These are phyloP conservation scores for Drosophila eugracilis DNA, from an alignment of 1,140 invertebrate species.

Conservation along the genomic window DNA sequence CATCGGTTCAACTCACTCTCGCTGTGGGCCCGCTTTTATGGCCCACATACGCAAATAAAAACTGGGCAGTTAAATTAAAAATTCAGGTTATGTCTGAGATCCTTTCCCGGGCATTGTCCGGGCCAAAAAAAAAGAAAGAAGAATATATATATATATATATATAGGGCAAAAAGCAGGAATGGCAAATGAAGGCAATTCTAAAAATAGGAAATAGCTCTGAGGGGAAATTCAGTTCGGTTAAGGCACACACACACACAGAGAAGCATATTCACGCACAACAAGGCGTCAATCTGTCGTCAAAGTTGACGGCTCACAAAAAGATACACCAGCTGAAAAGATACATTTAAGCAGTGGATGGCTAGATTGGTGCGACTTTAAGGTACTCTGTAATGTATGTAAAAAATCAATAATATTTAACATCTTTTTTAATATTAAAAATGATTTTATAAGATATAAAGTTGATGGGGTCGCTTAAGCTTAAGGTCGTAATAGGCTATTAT, in stretches of 20 bases:
- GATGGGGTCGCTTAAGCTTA: too few relatives aligned
- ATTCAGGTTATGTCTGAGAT: conserved; percentile 42
- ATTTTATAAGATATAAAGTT: too few relatives aligned
- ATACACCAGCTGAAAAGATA: conserved; percentile 16
- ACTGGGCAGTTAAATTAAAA: conserved; percentile 70
- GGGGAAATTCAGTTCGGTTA: conserved; percentile 33
- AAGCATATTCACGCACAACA: conserved; percentile 10
- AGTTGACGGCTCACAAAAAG: conserved; percentile 13
- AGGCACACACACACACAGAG: conserved; percentile 2
- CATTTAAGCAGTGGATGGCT: too few relatives aligned
- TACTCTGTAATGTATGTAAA: neutral
- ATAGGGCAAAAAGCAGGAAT: conserved; percentile 28
- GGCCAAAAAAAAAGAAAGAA: neutral
- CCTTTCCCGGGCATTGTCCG: conserved; percentile 22
- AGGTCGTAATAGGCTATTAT: too few relatives aligned
- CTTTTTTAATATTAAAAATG: neutral
- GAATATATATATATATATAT: conserved; percentile 7
- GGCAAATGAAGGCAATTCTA: conserved; percentile 46
- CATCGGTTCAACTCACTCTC: neutral
- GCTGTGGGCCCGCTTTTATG: conserved; percentile 26
- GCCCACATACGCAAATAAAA: conserved; percentile 66
- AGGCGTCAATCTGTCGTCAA: conserved; percentile 36
- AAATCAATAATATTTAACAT: neutral
- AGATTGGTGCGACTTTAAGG: conserved; percentile 1
- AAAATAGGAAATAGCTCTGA: conserved; percentile 47